Evolutionary conservation across 2,797 vertebrate genomes (phyloP).

Genomic region (Bovichtus variegatus): DNA sequence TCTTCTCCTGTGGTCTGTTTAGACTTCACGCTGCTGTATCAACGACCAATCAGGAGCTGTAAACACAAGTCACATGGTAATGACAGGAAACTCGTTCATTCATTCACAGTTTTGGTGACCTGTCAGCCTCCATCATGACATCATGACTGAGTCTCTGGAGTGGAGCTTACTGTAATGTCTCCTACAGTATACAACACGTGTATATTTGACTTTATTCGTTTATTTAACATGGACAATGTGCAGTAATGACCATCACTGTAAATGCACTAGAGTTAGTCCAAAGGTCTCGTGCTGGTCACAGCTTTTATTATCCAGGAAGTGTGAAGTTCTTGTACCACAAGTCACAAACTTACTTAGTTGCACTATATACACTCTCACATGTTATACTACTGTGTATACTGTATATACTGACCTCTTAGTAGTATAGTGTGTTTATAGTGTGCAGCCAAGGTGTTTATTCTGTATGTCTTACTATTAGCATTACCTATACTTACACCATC

Average conservation of each 20-base stretch:
- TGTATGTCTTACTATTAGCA: too few relatives aligned
- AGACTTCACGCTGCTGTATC: background rate
- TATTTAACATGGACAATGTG: background rate
- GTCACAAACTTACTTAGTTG: too few relatives aligned
- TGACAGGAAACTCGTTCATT: constrained; percentile 14
- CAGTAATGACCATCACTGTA: too few relatives aligned
- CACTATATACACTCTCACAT: too few relatives aligned
- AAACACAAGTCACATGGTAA: constrained; percentile 40
- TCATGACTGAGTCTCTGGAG: background rate
- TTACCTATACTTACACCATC: too few relatives aligned
- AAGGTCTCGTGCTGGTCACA: background rate
- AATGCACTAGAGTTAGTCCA: background rate
- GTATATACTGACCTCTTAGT: too few relatives aligned
- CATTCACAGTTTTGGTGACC: constrained; percentile 32
- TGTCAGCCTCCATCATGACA: background rate
- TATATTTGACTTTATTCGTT: background rate
- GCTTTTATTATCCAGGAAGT: background rate
- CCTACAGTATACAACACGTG: background rate
- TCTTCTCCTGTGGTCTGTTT: constrained; percentile 17
- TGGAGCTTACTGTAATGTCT: background rate
- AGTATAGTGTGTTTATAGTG: too few relatives aligned
- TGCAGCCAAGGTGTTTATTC: too few relatives aligned
- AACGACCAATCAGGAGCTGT: constrained; percentile 44
- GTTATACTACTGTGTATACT: too few relatives aligned
- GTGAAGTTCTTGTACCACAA: too few relatives aligned